Base-by-base conservation (phyloP, 2,888 invertebrate species). In the Stratiomys singularior region DNA sequence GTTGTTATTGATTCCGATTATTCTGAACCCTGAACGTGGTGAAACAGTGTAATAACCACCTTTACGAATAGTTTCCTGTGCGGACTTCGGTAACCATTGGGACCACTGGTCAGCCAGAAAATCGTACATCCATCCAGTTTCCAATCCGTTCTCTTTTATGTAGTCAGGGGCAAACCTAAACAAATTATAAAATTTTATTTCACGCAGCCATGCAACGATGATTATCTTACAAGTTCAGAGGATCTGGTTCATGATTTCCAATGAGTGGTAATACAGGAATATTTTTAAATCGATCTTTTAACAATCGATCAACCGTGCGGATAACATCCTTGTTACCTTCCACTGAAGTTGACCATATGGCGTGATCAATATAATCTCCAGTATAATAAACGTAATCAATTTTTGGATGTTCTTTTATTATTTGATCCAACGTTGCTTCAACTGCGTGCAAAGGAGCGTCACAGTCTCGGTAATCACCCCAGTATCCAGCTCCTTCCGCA, bases 221-320 rank as follows among this genome's bases (percentile, higher is more conserved):
- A 76, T 67, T 23, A 21, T 28, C 91, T 90, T 88, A 96, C 96
- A 92, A 90, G 87, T 96, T 95, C 7, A 93, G 88, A 0, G 97
- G 96, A 82, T 93, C 92, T 76, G 93, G 90, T 86, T 96, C 96
- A 81, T 96, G 96, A 85, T 96, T 96, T 28, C 96, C 96, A 78
- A 95, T 86, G 13, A 91, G 89, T 23, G 94, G 91, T 83, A 90
- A 91, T 0, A 95, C 89, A 0, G 89, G 88, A n/a, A 89, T 90
- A 60, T 90, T 83, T 0, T 89, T 91, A 81, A 96, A 94, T 1
- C 85, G 86, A 23, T 86, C 83, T 56, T 87, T 86, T 60, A 93
- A 84, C 81, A 89, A 88, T 0, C 87, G 83, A 60, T 90, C 89
- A 7, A 91, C 86, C 80, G 89, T 88, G 5, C 84, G 84, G 72